Conservation (phyloP, 2,797 vertebrate genomes). For the Mycteria americana region DNA sequence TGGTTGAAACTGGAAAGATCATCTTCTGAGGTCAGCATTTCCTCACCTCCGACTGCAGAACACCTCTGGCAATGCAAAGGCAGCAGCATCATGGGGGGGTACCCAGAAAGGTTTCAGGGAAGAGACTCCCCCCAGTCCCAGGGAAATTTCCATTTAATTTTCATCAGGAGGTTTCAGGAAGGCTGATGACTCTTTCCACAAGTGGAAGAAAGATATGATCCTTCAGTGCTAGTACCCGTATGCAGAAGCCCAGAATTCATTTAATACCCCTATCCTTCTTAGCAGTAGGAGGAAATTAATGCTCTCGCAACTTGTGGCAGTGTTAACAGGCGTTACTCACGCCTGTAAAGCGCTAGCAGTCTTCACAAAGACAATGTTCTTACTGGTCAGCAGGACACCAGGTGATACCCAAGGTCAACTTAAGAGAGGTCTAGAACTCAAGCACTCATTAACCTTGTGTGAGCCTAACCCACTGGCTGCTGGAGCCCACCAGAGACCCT, state of each 20-base stretch:
- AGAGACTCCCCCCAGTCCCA: neutral
- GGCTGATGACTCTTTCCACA: neutral
- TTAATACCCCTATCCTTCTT: too few relatives aligned
- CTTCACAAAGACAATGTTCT: neutral
- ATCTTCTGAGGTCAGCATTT: neutral
- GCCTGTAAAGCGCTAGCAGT: neutral
- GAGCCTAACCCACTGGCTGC: neutral
- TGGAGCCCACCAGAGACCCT: neutral
- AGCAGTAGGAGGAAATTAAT: neutral
- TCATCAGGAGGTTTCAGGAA: neutral
- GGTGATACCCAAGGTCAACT: neutral
- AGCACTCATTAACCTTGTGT: accelerated
- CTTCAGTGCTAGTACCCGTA: neutral
- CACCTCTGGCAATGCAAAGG: neutral
- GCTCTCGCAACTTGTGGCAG: neutral
- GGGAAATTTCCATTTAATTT: neutral
- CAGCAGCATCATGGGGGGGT: neutral
- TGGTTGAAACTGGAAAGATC: neutral
- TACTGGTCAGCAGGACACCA: too few relatives aligned
- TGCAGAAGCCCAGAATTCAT: neutral
- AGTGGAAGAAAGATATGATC: too few relatives aligned
- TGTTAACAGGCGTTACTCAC: neutral
- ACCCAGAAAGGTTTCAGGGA: neutral
- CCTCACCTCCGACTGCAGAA: neutral
- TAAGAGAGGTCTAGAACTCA: neutral